Conservation (phyloP, 2,888 invertebrate species). For the Chrysotoxum bicinctum region DNA sequence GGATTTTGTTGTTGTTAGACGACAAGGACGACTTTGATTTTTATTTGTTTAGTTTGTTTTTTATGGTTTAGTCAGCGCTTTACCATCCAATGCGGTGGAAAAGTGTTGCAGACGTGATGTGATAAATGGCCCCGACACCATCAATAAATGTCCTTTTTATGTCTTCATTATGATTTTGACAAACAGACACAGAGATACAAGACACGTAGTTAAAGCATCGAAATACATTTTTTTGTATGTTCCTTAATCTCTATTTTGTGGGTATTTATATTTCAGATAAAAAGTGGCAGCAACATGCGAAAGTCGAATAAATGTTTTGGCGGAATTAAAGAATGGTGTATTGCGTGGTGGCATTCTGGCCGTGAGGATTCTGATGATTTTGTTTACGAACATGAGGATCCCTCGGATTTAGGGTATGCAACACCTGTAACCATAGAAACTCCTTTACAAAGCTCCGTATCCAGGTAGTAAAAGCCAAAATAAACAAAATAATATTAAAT, state of each 20-base stretch:
- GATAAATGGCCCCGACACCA: slow-evolving; percentile 36
- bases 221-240: not conserved
- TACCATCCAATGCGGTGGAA: not conserved
- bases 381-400: slow-evolving; percentile 87
- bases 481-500: slow-evolving; percentile 54
- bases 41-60: not conserved
- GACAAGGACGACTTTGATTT: slow-evolving; percentile 5
- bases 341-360: slow-evolving; percentile 95
- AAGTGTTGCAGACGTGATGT: slow-evolving; percentile 20
- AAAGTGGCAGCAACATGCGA: slow-evolving; percentile 80
- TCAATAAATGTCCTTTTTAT: slow-evolving; percentile 46
- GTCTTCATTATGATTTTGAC: not conserved
- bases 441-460: slow-evolving; percentile 92
- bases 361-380: slow-evolving; percentile 91
- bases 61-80: slow-evolving; percentile 15
- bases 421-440: slow-evolving; percentile 93
- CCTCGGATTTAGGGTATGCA: slow-evolving; percentile 89
- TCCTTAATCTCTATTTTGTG: not conserved
- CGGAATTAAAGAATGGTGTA: slow-evolving; percentile 89
- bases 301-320: slow-evolving; percentile 80
- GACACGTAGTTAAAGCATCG: not conserved
- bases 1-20: not conserved
- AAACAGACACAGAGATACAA: not conserved
- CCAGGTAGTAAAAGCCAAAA: slow-evolving; percentile 83
- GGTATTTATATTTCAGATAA: slow-evolving; percentile 76